Conservation (phyloP, 2,113 vertebrate genomes). For the Chaetodon auriga region DNA sequence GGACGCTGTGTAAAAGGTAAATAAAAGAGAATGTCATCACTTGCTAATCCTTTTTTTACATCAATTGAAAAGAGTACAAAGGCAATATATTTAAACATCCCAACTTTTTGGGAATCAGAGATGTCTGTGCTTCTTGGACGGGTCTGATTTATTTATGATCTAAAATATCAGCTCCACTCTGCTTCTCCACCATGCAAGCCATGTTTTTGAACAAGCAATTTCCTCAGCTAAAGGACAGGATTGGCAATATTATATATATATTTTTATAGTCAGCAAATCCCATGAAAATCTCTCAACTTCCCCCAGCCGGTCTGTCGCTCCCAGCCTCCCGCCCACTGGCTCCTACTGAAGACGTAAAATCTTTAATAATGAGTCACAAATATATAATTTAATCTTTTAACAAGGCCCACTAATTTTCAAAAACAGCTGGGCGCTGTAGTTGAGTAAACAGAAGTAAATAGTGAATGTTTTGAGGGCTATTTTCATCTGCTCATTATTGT, state of each 20-base stretch:
- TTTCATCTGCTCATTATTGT: neutral
- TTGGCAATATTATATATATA: neutral
- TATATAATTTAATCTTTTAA: neutral
- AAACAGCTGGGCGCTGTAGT: neutral
- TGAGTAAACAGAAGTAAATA: neutral
- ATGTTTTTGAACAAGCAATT: neutral
- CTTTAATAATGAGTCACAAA: neutral
- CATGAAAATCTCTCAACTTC: neutral
- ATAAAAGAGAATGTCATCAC: too few relatives aligned
- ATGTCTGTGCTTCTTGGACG: neutral
- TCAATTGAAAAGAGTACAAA: too few relatives aligned
- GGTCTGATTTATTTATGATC: slow-evolving; percentile 8
- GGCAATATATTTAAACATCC: too few relatives aligned
- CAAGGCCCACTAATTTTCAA: neutral
- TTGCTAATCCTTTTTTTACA: too few relatives aligned
- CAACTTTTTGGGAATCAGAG: neutral
- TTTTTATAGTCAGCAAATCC: neutral
- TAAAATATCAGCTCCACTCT: neutral
- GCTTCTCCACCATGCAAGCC: too few relatives aligned
- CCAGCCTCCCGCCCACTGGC: too few relatives aligned
- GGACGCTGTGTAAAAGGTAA: too few relatives aligned
- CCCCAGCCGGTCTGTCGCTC: neutral
- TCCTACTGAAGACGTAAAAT: neutral
- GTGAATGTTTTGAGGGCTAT: neutral
- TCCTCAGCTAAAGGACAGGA: neutral